Evolutionary conservation across 2,888 invertebrate genomes (phyloP).

Genomic region (Argynnis bischoffii): DNA sequence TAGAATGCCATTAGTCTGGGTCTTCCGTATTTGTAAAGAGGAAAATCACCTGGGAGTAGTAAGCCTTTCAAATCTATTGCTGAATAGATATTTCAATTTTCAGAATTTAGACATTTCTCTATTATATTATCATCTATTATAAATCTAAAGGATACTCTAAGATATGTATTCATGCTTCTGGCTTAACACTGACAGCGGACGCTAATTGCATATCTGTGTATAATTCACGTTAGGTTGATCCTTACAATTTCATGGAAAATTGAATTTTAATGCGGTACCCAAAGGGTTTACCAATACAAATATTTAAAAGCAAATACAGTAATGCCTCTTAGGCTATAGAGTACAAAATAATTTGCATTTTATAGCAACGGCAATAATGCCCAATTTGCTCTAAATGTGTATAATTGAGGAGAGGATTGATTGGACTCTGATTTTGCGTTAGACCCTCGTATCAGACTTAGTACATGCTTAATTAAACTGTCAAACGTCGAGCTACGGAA

Average conservation of each 20-base stretch:
- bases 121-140: not conserved
- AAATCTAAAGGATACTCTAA: not conserved
- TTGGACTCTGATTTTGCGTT: constrained; percentile 53
- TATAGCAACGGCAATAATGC: constrained; percentile 20
- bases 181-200: constrained; percentile 51
- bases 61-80: no score
- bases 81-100: no score
- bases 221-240: constrained; percentile 37
- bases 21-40: no score
- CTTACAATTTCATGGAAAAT: constrained; percentile 24
- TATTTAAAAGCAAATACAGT: constrained; percentile 19
- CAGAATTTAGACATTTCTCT: not conserved
- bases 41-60: no score
- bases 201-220: constrained; percentile 46
- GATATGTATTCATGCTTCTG: constrained; percentile 49
- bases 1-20: no score
- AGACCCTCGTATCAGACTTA: constrained; percentile 52
- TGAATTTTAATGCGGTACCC: constrained; percentile 27
- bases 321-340: constrained; percentile 19
- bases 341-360: constrained; percentile 24
- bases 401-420: constrained; percentile 47
- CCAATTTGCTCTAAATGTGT: constrained; percentile 23
- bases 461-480: constrained; percentile 61
- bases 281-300: constrained; percentile 18
- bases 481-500: constrained; percentile 49